Base-by-base conservation (phyloP, 2,888 invertebrate species). In the Noctua fimbriata region DNA sequence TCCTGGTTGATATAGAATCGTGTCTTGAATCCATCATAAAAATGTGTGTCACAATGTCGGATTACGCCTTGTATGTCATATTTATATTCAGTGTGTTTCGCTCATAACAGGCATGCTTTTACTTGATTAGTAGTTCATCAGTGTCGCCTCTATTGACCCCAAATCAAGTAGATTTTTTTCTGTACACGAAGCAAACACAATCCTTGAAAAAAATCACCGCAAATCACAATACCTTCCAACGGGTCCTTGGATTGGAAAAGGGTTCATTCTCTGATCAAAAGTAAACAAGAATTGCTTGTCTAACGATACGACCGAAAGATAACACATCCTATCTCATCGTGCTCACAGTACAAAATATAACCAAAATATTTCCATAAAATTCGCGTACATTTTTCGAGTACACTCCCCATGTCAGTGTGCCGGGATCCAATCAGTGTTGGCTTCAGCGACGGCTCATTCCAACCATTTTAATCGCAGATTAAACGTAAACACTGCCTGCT, bases 391-490 rank as follows among this genome's bases (percentile, higher is more conserved):
- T 82, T 80, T 76, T 77, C n/a, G 44, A 52, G 60, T 21, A 55
- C 21, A 41, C 9, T 41, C 5, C 18, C 21, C 67, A 79, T 84
- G 77, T 82, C 82, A 81, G 52, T 41, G 36, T 63, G 58, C 70
- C 67, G 63, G n/a, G n/a, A 82, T 85, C 81, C 85, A 89, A 90
- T 89, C 83, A 86, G 69, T 71, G 60, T 69, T 24, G 60, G 24
- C 24, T 85, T 74, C 79, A 90, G 82, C 79, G 84, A 83, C 52
- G 76, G 78, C 70, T 84, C 76, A 83, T 82, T 83, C 73, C 73
- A 72, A 78, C 72, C 81, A 67, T 81, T 86, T 86, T 88, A 88
- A 90, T 87, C 85, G 76, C 80, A 87, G 82, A 87, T 89, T 86
- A 82, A 89, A 89, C 73, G 77, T 80, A 83, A 87, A 88, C 83